Base-by-base conservation (phyloP, 2,113 vertebrate genomes). In the Xyrauchen texanus region DNA sequence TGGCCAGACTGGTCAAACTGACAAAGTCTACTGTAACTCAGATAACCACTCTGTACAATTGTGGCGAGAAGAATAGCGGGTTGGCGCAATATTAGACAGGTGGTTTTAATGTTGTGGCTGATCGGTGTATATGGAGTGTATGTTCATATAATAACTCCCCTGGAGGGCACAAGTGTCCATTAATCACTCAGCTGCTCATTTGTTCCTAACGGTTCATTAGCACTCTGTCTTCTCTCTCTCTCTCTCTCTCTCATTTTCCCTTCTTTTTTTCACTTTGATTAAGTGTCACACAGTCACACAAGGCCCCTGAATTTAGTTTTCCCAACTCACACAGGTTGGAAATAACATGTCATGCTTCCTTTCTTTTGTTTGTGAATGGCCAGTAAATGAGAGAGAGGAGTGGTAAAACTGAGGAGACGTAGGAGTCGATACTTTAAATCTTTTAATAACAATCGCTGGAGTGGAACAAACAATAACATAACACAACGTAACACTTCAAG, bases 161-260 rank as follows among this genome's bases (percentile, higher is more conserved):
- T 55, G n/a, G 68, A 77, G 74, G 68, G 49, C 78, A 68, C 58
- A 49, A 63, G 68, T 77, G 55, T 34, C 21, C 67, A 72, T 73
- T 80, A 80, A 83, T 83, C 78, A 79, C 65, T 79, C 16, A 66
- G n/a, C 77, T 72, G 12, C 55, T 80, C 77, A 67, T 80, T 52
- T 67, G 62, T 80, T 60, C 47, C 68, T 58, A 47, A 73, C 12
- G 62, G 60, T 80, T 80, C 78, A 65, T 74, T 49, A 21, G 68
- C 45, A 53, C n/a, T 65, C 58, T 8, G 58, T 49, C 47, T 45
- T 70, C 44, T 47, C 53, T 13, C 44, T 60, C 15, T 64, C 6
- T 44, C 71, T 51, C 62, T 44, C 53, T 57, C 8, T 45, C 70
- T 62, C 60, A 4, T 45, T 78, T 15, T 68, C 21, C 42, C 6